Percentiles rank a stretch among this genome's conserved stretches.
Conservation (phyloP, 2,888 invertebrate genomes). For the Drosophila siamana region DNA sequence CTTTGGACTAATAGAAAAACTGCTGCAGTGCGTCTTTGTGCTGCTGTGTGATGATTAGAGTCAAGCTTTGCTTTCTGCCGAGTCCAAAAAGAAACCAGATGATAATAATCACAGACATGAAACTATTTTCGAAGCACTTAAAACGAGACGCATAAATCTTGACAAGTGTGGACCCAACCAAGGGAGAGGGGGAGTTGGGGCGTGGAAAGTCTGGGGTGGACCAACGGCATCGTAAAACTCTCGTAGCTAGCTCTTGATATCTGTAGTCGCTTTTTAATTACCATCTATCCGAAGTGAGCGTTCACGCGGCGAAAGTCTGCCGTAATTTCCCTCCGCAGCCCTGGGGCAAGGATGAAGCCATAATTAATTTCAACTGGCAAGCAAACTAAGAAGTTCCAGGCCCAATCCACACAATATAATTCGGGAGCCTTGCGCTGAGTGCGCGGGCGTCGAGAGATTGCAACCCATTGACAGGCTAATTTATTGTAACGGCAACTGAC, state of each 20-base stretch:
- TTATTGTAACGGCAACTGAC: slow-evolving; percentile 80
- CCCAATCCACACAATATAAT: not conserved
- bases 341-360: slow-evolving; percentile 44
- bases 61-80: slow-evolving; percentile 33
- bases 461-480: slow-evolving; percentile 66
- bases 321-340: slow-evolving; percentile 1
- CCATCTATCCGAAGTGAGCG: slow-evolving; percentile 15
- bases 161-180: slow-evolving; percentile 37
- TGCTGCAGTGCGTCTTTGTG: slow-evolving; percentile 34
- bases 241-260: slow-evolving; percentile 49
- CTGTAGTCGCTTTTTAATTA: slow-evolving; percentile 51
- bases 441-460: slow-evolving; percentile 49
- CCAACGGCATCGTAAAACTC: slow-evolving; percentile 58
- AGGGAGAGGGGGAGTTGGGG: slow-evolving; percentile 20
- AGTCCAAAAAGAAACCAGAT: slow-evolving; percentile 29
- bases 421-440: slow-evolving; percentile 18
- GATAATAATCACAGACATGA: slow-evolving; percentile 74
- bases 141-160: slow-evolving; percentile 69
- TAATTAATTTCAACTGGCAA: slow-evolving; percentile 63
- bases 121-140: slow-evolving; percentile 76
- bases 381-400: not conserved
- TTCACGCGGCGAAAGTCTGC: slow-evolving; percentile 63
- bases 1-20: slow-evolving; percentile 29
- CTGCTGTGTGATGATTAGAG: slow-evolving; percentile 31
- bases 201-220: not conserved